phyloP scores from a whole-genome alignment of 2,113 vertebrate genomes.

The Petaurus breviceps region DNA sequence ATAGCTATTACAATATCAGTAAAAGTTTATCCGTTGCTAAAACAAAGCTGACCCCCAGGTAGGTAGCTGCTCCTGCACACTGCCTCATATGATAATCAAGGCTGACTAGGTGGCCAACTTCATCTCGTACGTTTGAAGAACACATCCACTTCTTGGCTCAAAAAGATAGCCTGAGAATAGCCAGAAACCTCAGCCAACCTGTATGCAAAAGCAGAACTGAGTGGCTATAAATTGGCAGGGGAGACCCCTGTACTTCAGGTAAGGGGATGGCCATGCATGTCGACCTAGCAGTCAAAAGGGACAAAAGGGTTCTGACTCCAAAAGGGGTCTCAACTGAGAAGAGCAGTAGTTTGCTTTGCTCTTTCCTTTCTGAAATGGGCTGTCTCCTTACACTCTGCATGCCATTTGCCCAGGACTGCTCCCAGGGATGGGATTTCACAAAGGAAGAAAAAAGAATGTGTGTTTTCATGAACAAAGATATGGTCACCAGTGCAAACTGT shows the following conservation, averaged over 20 bases:
- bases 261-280: not conserved
- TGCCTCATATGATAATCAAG: not conserved
- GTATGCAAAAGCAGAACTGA: not conserved
- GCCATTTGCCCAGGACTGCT: not conserved
- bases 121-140: not conserved
- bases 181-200: not conserved
- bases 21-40: not conserved
- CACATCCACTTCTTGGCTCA: not conserved
- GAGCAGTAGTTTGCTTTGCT: not conserved
- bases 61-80: not conserved
- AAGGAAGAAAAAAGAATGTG: not conserved
- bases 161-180: not conserved
- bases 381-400: not conserved
- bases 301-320: not conserved
- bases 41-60: not conserved
- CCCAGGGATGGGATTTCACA: not conserved
- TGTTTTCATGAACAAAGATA: not conserved
- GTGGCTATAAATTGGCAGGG: not conserved
- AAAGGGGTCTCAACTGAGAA: not conserved
- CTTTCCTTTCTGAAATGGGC: not conserved
- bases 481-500: not conserved
- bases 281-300: not conserved
- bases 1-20: not conserved
- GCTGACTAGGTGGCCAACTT: not conserved
- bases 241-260: not conserved